phyloP scores from a whole-genome alignment of 1,140 invertebrate genomes.

The Melanaphis sacchari region DNA sequence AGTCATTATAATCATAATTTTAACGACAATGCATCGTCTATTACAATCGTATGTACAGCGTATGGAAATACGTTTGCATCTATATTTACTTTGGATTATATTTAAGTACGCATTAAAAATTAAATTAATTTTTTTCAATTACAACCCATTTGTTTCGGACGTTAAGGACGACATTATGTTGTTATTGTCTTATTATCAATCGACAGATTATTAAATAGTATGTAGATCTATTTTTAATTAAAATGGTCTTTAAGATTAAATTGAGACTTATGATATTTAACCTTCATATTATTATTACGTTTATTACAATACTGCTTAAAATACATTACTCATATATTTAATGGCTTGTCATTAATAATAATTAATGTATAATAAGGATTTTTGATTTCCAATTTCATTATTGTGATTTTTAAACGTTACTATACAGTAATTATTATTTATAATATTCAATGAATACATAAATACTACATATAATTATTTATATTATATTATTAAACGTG shows the following conservation, averaged over 20 bases:
- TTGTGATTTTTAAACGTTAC: background rate
- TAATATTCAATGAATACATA: background rate
- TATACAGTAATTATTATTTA: background rate
- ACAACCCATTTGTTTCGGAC: background rate
- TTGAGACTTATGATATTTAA: background rate
- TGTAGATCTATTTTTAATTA: background rate
- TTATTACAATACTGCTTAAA: background rate
- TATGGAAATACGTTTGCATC: background rate
- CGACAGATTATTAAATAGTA: background rate
- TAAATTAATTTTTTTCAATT: background rate
- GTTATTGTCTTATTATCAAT: constrained; percentile 8
- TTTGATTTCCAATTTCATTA: background rate
- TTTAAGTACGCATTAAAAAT: background rate
- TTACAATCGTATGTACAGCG: background rate
- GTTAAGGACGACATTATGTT: background rate
- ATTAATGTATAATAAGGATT: background rate
- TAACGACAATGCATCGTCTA: background rate
- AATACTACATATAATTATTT: background rate
- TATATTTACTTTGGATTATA: background rate
- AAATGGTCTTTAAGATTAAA: background rate
- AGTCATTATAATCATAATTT: background rate
- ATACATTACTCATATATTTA: background rate
- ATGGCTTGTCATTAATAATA: background rate
- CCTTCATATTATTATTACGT: background rate
- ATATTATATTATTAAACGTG: background rate